phyloP scores from a whole-genome alignment of 2,113 vertebrate genomes.

The Acrocephalus arundinaceus region DNA sequence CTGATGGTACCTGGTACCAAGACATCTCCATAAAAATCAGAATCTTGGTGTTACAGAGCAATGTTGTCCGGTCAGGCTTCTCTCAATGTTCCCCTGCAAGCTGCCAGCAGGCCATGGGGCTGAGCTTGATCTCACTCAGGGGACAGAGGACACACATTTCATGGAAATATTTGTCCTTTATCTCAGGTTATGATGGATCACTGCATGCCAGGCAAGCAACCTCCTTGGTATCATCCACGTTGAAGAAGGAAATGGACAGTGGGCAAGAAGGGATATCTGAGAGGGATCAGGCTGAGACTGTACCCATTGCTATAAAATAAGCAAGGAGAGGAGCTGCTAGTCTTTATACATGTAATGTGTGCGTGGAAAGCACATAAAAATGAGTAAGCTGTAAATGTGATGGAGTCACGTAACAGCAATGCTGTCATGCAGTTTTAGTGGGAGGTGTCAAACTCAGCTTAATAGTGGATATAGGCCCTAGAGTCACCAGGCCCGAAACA shows the following conservation, averaged over 20 bases:
- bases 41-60: neutral
- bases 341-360: neutral
- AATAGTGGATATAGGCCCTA: neutral
- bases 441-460: neutral
- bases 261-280: neutral
- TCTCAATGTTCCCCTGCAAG: neutral
- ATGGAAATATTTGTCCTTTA: neutral
- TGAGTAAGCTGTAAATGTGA: neutral
- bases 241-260: neutral
- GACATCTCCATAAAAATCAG: neutral
- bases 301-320: neutral
- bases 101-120: neutral
- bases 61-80: neutral
- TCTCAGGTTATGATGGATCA: neutral
- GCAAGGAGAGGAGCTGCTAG: neutral
- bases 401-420: neutral
- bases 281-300: neutral
- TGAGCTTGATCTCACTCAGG: neutral
- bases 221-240: neutral
- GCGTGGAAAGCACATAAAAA: neutral
- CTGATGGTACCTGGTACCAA: neutral
- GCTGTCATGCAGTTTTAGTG: neutral
- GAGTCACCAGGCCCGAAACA: neutral
- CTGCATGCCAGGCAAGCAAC: neutral
- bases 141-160: neutral